A percentile compares a stretch with the other conserved stretches of the same genome.
Evolutionary conservation across 1,140 invertebrate species (phyloP).

Genomic region (Prorops nasuta): DNA sequence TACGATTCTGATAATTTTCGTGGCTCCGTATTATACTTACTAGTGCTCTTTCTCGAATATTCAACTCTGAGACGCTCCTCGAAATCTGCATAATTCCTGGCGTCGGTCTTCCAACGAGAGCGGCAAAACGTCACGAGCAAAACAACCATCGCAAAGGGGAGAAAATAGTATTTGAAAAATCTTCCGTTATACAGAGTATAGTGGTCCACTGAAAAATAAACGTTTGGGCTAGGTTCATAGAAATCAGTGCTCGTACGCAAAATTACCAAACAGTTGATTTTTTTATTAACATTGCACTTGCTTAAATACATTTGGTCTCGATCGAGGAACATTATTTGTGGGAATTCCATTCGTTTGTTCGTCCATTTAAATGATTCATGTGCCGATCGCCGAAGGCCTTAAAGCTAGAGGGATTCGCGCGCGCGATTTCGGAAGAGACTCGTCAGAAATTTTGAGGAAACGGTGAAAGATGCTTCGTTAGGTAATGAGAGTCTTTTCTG

Average conservation of each 20-base stretch:
- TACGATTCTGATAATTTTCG: constrained; percentile 36
- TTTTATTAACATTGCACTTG: constrained; percentile 48
- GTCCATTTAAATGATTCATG: neutral
- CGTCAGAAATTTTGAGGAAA: constrained; percentile 7
- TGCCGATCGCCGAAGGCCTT: neutral
- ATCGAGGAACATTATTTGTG: constrained; percentile 48
- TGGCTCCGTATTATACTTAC: constrained; percentile 29
- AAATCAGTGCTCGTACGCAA: too few species aligned
- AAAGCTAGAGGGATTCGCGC: constrained; percentile 7
- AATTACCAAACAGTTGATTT: too few species aligned
- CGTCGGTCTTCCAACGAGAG: too few species aligned
- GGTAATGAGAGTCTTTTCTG: too few species aligned
- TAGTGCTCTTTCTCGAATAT: constrained; percentile 22
- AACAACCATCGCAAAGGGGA: too few species aligned
- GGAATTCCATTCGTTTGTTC: constrained; percentile 21
- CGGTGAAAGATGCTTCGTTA: neutral
- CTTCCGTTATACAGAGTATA: too few species aligned
- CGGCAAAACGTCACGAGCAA: too few species aligned
- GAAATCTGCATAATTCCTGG: constrained; percentile 39
- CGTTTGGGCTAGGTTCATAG: too few species aligned
- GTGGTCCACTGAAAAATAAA: too few species aligned
- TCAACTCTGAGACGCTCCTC: constrained; percentile 21
- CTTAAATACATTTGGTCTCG: constrained; percentile 53
- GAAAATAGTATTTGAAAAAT: too few species aligned
- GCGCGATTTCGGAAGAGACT: constrained; percentile 15